Base-by-base conservation (phyloP, 2,888 invertebrate genomes). In the Hirtodrosophila histrioides region DNA sequence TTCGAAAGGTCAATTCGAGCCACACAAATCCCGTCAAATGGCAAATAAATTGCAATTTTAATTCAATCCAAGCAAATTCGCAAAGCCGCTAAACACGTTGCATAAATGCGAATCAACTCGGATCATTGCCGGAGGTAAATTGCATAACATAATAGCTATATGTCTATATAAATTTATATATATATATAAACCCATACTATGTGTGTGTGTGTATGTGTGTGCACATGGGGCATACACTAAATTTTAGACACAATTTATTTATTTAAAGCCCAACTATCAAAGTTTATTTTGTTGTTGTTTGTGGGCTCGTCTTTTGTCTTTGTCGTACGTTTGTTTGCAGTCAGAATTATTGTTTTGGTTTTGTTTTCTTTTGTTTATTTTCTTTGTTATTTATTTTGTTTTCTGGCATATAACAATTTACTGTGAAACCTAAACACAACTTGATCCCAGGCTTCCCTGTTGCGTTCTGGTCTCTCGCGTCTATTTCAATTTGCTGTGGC, bases 181-280 rank as follows among this genome's bases (percentile, higher is more conserved):
- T 17, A 17, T 17, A 17, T 17, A 17, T 17, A n/a, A n/a, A 17
- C 17, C 17, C 17, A 17, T 17, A 17, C n/a, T n/a, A 12, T 31
- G 11, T 36, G 6, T 33, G 24, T 48, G 31, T 53, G 7, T 50
- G 8, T 3, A 12, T 12, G n/a, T 9, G 0, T 44, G 31, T 36
- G 27, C 41, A 31, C 39, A 27, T 24, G 48, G 44, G 45, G 17
- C 29, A 39, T 43, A 41, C 35, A 56, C 58, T 68, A 66, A 49
- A 69, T 37, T 65, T 69, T 65, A 44, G 23, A 64, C 27, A 70
- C 63, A 71, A 64, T 85, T 82, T 75, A 79, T 75, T 69, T 76
- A 64, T 72, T 61, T 54, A 58, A 57, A 57, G 48, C 35, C 10
- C 45, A 41, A 66, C 39, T 29, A 66, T 54, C 43, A 67, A 65